Base-by-base conservation (phyloP, 2,113 vertebrate genomes). In the Scomber colias region DNA sequence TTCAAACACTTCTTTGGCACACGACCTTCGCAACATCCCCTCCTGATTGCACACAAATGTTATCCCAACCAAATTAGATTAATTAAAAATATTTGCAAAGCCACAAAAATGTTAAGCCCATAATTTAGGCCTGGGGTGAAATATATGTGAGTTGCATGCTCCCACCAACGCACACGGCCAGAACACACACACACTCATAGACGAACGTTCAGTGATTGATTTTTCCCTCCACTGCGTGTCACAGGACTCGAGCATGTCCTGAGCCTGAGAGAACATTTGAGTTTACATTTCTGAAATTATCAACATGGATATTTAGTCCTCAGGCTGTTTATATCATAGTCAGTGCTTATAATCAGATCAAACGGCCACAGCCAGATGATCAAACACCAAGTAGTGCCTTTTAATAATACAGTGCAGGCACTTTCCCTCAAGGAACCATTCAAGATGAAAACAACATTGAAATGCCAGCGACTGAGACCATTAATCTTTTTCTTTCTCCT, bases 31-130 rank as follows among this genome's bases (percentile, higher is more conserved):
- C 90, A 93, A 90, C 92, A 93, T 93, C 92, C 92, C 90, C 88
- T 94, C 92, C 92, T 94, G 92, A 95, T 95, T 94, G 94, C 92
- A 75, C 93, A 90, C 93, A 94, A 95, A 95, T 94, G 94, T 94
- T 94, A 92, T 93, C 88, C 90, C 89, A 94, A 93, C 85, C 89
- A 92, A 94, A 93, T 95, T 94, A 93, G 92, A 95, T 94, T 95
- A 93, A 95, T 94, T 94, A 92, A 92, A 94, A 94, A 94, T 94
- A 94, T 93, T 94, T 93, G 94, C 90, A 93, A 92, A 95, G 82
- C 94, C 93, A 77, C 94, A 95, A 86, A 92, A 95, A 94, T 93
- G 91, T 92, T 92, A 93, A 93, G 81, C 90, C 91, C 88, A 88
- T 93, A 85, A 92, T 94, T 92, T 91, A 83, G 67, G 82, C 84